Evolutionary conservation across 2,113 vertebrate species (phyloP), one percentile per base, ranked within the genome.

Genomic region (Sander vitreus): DNA sequence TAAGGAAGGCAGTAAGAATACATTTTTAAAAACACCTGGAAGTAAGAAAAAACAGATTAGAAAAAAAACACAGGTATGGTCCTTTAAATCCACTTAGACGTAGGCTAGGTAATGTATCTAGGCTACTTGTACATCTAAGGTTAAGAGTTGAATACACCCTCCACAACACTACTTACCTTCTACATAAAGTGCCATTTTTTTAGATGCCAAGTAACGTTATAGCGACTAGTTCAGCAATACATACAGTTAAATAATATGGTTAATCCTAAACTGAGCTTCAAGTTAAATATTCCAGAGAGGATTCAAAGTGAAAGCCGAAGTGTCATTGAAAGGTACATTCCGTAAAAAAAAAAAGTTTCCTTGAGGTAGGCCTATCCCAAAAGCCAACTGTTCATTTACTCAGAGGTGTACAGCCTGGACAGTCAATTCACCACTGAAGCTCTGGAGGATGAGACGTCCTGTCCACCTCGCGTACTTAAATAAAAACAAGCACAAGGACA

Each of bases 161-260:
- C 9, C 13, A 39, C 18, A 60, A 18, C 36, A 60, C 27, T 23
- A 84, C 95, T 94, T 89, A 96, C 95, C 89, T 92, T 91, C 72
- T 19, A 94, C 12, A 82, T 89, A 94, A 88, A 93, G 59, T 89
- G 89, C 76, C 95, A 95, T 95, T 33, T 71, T 91, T 54, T 72
- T 65, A 78, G 39, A 54, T 84, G 75, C 21, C 68, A 78, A 67
- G 10, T 43, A 43, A 43, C 10, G 39, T 43, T 33, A 30, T 4
- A 48, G 11, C 2, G 23, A 62, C 18, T 21, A 68, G 2, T 70
- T 77, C 72, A 85, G 10, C 13, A 74, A 69, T 14, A 59, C 12
- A 76, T 33, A 19, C 18, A n/a, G 10, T 45, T 73, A 39, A 84
- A 65, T 21, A 55, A 33, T 3, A 8, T 45, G 36, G 33, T 55